Percentiles rank a stretch among this genome's conserved stretches.
These are phyloP conservation scores for Pachypsylla venusta DNA, from an alignment of 1,140 invertebrate species.

Conservation along the genomic window DNA sequence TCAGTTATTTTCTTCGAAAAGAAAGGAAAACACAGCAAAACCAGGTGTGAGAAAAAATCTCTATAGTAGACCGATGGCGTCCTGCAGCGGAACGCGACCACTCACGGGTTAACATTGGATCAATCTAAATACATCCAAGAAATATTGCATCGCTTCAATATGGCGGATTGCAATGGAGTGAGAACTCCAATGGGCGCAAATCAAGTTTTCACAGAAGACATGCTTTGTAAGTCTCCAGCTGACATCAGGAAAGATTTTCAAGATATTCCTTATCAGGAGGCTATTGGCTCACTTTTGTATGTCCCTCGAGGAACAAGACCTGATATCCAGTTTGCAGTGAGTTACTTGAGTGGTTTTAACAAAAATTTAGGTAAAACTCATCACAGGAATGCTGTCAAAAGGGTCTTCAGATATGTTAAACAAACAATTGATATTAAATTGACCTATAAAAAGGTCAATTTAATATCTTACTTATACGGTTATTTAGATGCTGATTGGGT, in stretches of 20 bases:
- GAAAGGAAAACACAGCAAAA: no score
- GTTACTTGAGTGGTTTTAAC: constrained; percentile 17
- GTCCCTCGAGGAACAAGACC: constrained; percentile 26
- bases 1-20: no score
- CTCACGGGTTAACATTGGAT: constrained; percentile 23
- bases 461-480: background rate
- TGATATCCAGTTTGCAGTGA: constrained; percentile 29
- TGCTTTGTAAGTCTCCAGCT: constrained; percentile 10
- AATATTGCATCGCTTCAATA: constrained; percentile 28
- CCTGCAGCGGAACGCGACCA: no score
- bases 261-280: constrained; percentile 21
- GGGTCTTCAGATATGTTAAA: constrained; percentile 28
- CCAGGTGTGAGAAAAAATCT: no score
- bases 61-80: no score
- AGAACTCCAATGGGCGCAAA: constrained; percentile 29
- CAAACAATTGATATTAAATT: constrained; percentile 24
- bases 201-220: constrained; percentile 22
- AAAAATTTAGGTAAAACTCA: constrained; percentile 10
- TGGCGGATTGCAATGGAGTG: constrained; percentile 28
- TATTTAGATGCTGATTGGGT: constrained; percentile 29
- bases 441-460: background rate
- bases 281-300: constrained; percentile 28
- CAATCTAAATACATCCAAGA: constrained; percentile 31
- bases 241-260: constrained; percentile 16
- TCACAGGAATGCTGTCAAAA: constrained; percentile 18